A percentile compares a stretch with the other conserved stretches of the same genome.
phyloP scores from a whole-genome alignment of 2,888 invertebrate genomes.

The Crepidodera aurea region DNA sequence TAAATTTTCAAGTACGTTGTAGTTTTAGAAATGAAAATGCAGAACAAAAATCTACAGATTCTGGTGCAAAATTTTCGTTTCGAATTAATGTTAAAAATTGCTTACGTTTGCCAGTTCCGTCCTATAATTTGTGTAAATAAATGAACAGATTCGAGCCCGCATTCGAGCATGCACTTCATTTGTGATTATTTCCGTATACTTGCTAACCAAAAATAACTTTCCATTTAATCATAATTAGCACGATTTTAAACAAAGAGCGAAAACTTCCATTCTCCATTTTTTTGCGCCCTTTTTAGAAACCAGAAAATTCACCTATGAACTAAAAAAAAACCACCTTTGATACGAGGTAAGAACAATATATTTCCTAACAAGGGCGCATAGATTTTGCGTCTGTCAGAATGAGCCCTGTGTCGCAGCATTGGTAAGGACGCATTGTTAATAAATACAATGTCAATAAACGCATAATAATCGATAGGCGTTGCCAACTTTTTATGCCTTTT shows the following conservation, averaged over 20 bases:
- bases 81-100: neutral
- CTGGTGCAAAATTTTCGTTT: neutral
- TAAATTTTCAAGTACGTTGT: no score
- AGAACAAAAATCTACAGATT: neutral
- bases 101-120: neutral
- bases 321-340: no score
- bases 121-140: constrained; percentile 9
- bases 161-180: constrained; percentile 5
- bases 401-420: no score
- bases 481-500: no score
- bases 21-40: neutral
- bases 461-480: no score
- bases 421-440: no score
- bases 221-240: constrained; percentile 5
- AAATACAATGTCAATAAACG: no score
- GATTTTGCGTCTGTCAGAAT: no score
- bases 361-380: no score
- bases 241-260: neutral
- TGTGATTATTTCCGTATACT: constrained; percentile 3
- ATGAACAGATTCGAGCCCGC: constrained; percentile 9
- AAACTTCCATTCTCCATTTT: neutral
- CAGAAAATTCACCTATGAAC: no score
- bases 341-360: no score
- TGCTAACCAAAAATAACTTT: constrained; percentile 8
- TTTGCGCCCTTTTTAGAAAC: no score